Base-by-base conservation (phyloP, 2,888 invertebrate species). In the Galerucella nymphaeae region DNA sequence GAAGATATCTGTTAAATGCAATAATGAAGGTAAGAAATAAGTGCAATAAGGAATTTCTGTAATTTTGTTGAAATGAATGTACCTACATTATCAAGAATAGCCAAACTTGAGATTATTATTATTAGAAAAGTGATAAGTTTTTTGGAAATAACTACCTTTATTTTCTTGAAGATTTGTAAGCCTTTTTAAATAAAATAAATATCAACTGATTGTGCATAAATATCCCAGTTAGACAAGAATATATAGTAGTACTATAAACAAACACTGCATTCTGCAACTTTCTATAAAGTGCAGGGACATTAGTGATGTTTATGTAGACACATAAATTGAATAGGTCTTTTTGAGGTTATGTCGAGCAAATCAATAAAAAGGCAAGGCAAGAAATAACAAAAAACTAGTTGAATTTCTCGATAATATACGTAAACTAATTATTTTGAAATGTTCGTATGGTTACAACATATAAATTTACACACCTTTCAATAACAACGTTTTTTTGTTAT, bases 351-450 rank as follows among this genome's bases (percentile, higher is more conserved):
- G 76, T 75, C 42, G 48, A 23, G 38, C 30, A 70, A 71, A 77
- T 77, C 77, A 71, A 77, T 77, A 77, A 77, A 75, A 73, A 77
- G 77, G 75, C 71, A 74, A 74, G 75, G 77, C 41, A 45, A 58
- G 42, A 59, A 50, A n/a, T 41, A 59, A n/a, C 8, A n/a, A n/a
- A 14, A 50, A n/a, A 30, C 1, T 42, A 9, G 68, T 62, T 72
- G 48, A 61, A 57, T 20, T 20, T 57, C 13, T 23, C 11, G 5
- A 14, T 20, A 62, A 64, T 38, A 20, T 59, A 30, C 58, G 9
- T 13, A 61, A 66, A 65, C 20, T 3, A 2, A 14, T 6, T 53
- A n/a, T 50, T 8, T n/a, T 61, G 48, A 65, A 74, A 70, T 58
- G 58, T 66, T 64, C 16, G 45, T 57, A 62, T 68, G 13, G 20